Percentiles rank a stretch among this genome's conserved stretches.
Evolutionary conservation across 2,113 vertebrate species (phyloP).

Genomic region (Lampris megalopsis): DNA sequence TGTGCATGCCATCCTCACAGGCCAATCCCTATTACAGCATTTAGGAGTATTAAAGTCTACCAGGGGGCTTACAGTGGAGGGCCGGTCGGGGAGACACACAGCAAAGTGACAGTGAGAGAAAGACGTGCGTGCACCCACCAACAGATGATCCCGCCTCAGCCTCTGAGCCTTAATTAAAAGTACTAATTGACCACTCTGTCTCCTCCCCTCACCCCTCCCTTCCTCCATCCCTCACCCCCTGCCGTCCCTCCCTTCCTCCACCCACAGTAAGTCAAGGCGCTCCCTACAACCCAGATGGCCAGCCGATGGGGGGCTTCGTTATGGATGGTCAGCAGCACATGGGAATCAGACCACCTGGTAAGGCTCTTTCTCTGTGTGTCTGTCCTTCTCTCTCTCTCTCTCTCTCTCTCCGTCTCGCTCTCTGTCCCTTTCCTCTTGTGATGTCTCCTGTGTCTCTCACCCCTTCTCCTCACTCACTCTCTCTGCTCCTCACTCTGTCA

Average conservation of each 20-base stretch:
- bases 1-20: conserved; percentile 25
- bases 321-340: conserved; percentile 99
- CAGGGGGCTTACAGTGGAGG: conserved; percentile 44
- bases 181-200: conserved; percentile 82
- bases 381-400: conserved; percentile 54
- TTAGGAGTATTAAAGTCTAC: conserved; percentile 62
- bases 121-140: conserved; percentile 67
- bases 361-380: conserved; percentile 72
- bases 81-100: conserved; percentile 27
- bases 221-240: conserved; percentile 67
- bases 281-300: conserved; percentile 98
- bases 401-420: conserved; percentile 8
- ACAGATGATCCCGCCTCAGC: conserved; percentile 79
- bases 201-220: conserved; percentile 67
- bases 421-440: not conserved
- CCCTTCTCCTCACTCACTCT: conserved; percentile 10
- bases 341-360: conserved; percentile 99
- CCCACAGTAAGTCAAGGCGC: conserved; percentile 99
- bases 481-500: conserved; percentile 33
- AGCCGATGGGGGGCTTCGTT: conserved; percentile 99
- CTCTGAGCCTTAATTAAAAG: conserved; percentile 84
- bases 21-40: conserved; percentile 55
- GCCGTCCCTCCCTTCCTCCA: conserved; percentile 66
- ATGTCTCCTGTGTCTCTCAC: conserved; percentile 27
- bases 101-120: conserved; percentile 52